Conservation (phyloP, 2,113 vertebrate genomes). For the Talpa occidentalis region DNA sequence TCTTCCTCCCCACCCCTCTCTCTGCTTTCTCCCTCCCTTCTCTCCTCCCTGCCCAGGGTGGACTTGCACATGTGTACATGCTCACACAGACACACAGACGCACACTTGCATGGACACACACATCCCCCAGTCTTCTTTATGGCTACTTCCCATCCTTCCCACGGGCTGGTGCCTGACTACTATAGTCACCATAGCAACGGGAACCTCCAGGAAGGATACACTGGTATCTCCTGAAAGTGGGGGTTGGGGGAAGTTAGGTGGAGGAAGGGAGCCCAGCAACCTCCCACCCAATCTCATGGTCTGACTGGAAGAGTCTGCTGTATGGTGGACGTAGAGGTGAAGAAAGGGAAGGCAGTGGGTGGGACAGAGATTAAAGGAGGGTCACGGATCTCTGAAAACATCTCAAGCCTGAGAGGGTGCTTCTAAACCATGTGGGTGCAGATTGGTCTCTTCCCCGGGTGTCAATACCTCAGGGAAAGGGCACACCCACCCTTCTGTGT, state of each 20-base stretch:
- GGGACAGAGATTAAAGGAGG: neutral
- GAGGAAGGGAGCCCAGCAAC: constrained; percentile 44
- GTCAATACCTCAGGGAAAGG: neutral
- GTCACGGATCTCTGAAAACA: neutral
- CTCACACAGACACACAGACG: constrained; percentile 15
- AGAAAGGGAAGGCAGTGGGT: neutral
- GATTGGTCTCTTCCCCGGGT: neutral
- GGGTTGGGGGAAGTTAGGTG: neutral
- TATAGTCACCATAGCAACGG: constrained; percentile 77
- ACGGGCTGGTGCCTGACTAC: constrained; percentile 72
- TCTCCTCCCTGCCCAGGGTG: constrained; percentile 44
- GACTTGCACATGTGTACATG: neutral
- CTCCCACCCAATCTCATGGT: constrained; percentile 41
- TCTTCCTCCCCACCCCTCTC: neutral
- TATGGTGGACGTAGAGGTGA: neutral
- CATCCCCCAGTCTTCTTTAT: constrained; percentile 43
- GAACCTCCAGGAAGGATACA: constrained; percentile 68
- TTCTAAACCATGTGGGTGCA: neutral
- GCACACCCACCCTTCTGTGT: neutral
- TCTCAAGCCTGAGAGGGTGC: neutral
- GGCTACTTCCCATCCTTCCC: constrained; percentile 66
- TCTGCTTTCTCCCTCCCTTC: constrained; percentile 16
- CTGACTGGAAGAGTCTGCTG: constrained; percentile 42
- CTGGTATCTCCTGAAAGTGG: constrained; percentile 70
- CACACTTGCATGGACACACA: neutral